A percentile compares a stretch with the other conserved stretches of the same genome.
These are phyloP conservation scores for Antheraea assamensis DNA, from an alignment of 2,888 invertebrate species.

Conservation along the genomic window DNA sequence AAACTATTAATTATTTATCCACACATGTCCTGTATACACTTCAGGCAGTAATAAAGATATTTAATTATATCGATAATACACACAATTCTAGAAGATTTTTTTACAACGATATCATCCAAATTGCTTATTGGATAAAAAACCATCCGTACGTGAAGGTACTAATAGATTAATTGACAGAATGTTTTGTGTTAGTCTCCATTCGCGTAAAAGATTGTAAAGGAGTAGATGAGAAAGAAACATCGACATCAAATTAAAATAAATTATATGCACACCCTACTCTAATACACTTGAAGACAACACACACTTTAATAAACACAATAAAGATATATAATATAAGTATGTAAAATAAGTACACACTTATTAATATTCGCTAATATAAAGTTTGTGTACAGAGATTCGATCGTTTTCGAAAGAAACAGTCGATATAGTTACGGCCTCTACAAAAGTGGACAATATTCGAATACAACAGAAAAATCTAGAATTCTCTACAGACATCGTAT, in stretches of 20 bases:
- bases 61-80: not conserved
- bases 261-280: not conserved
- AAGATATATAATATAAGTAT: not conserved
- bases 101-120: not conserved
- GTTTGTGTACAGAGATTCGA: not conserved
- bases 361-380: not conserved
- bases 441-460: too few species aligned
- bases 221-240: not conserved
- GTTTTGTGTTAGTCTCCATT: not conserved
- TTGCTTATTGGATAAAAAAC: not conserved
- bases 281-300: not conserved
- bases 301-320: not conserved
- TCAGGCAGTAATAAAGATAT: not conserved
- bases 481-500: too few species aligned
- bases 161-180: not conserved
- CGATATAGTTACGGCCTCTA: too few species aligned
- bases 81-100: not conserved
- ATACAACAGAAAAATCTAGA: too few species aligned
- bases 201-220: not conserved
- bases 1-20: not conserved
- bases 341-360: not conserved
- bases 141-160: not conserved
- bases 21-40: not conserved
- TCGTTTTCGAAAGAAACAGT: not conserved
- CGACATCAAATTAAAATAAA: constrained; percentile 1